phyloP scores from a whole-genome alignment of 2,797 vertebrate species.

The Buceros bicornis region DNA sequence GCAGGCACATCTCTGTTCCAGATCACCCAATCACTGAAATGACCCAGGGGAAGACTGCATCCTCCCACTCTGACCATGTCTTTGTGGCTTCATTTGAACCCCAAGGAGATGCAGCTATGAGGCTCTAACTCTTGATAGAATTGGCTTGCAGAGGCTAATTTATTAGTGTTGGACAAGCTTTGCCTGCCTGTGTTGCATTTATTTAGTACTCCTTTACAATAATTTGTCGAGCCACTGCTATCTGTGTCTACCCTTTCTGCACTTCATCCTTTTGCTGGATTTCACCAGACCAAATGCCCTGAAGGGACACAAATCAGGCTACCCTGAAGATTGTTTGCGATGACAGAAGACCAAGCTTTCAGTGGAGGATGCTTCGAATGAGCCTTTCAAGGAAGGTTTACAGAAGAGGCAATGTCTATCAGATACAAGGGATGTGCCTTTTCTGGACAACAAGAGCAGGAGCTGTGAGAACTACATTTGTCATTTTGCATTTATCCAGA shows the following conservation, averaged over 20 bases:
- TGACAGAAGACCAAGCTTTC: background rate
- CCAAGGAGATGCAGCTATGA: background rate
- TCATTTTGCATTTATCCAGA: background rate
- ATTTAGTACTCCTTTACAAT: background rate
- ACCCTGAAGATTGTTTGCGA: background rate
- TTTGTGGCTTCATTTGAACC: background rate
- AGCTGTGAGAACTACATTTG: background rate
- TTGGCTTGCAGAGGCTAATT: background rate
- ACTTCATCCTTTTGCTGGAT: background rate
- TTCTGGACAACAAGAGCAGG: background rate
- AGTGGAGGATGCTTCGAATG: background rate
- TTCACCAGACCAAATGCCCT: background rate
- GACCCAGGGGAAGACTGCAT: background rate
- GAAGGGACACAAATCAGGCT: background rate
- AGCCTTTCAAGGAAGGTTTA: background rate
- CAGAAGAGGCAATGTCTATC: background rate
- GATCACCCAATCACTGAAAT: background rate
- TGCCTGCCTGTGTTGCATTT: background rate
- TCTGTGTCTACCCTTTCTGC: background rate
- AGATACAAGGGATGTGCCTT: background rate
- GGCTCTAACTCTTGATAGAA: background rate
- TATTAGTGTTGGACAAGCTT: background rate
- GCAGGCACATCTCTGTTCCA: background rate
- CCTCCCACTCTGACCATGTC: background rate
- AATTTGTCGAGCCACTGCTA: background rate